These are phyloP conservation scores for Epinephelus lanceolatus DNA, from an alignment of 2,113 vertebrate species.

Conservation along the genomic window DNA sequence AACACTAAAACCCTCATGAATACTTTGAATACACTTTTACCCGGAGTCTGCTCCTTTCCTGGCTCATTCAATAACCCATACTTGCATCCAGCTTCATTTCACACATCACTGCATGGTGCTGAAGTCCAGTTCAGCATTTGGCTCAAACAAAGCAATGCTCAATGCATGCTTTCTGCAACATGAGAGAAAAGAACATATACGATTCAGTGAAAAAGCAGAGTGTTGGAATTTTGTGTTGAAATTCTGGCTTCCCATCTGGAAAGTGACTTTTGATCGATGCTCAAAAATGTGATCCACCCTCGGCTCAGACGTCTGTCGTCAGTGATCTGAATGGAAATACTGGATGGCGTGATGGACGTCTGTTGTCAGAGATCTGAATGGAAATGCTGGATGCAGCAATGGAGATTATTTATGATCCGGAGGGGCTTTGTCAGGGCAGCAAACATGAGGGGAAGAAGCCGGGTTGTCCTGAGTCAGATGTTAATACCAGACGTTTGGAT, in stretches of 20 bases:
- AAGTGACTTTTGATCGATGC: constrained; percentile 50
- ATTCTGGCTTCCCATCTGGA: constrained; percentile 49
- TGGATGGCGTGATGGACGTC: constrained; percentile 31
- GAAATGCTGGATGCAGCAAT: constrained; percentile 41
- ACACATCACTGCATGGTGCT: background rate
- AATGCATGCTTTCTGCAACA: constrained; percentile 2
- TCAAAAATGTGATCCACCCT: constrained; percentile 37
- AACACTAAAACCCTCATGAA: background rate
- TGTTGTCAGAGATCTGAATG: constrained; percentile 21
- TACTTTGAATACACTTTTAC: background rate
- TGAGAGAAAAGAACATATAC: constrained; percentile 2
- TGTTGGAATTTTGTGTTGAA: background rate
- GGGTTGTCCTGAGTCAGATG: constrained; percentile 46
- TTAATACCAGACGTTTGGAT: constrained; percentile 60
- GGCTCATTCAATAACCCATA: background rate
- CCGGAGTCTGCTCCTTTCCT: too few species aligned
- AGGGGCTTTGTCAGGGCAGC: constrained; percentile 32
- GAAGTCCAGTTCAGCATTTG: background rate
- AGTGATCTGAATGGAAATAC: constrained; percentile 41
- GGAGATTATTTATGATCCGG: constrained; percentile 36
- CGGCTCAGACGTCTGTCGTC: constrained; percentile 12
- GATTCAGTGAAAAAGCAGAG: background rate
- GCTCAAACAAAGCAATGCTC: constrained; percentile 18
- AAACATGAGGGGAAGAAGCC: constrained; percentile 24
- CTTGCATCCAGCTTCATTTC: constrained; percentile 29